Evolutionary conservation across 2,888 invertebrate genomes (phyloP), one percentile per base, ranked within the genome.

Genomic region (Athalia cordata): DNA sequence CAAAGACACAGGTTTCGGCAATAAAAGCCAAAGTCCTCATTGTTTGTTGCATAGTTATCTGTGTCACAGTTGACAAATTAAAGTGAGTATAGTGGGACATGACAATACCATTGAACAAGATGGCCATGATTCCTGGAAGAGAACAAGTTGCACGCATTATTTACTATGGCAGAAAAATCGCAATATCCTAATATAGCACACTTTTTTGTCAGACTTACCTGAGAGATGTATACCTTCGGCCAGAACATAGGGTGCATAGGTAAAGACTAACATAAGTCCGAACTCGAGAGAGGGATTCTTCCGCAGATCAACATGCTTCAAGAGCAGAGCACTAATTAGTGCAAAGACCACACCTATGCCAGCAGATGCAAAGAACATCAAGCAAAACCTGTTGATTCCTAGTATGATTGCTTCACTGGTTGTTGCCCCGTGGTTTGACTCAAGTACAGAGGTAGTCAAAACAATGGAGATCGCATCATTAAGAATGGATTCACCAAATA

Each of bases 31-130:
- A 92, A 0, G 99, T 99, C 86, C 98, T 93, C 94, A 99, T 97
- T 0, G 99, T 99, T 91, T 99, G 99, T 90, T 99, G 99, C 96
- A 99, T 99, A 4, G 99, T 99, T 75, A 99, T 98, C 92, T 99
- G 99, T 0, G 99, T 99, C 29, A 99, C 96, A 0, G 99, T 99
- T 0, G 99, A 99, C 64, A 99, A 92, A 90, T 99, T 99, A 88
- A 97, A 97, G 92, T 99, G 99, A 11, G 99, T 99, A 90, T 99
- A 99, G 90, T 99, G 99, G 0, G 99, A 99, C 99, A 99, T 99
- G 0, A 99, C 98, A 87, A 99, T 98, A 6, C 99, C 99, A 91
- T 98, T 98, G 90, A 99, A 99, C 83, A 99, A 91, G 86, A 99
- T 99, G 6, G 99, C 99, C 99, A 99, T 99, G 79, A 99, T 99